Percentiles rank a stretch among this genome's conserved stretches.
phyloP scores from a whole-genome alignment of 1,140 invertebrate species.

The Danaus plexippus region DNA sequence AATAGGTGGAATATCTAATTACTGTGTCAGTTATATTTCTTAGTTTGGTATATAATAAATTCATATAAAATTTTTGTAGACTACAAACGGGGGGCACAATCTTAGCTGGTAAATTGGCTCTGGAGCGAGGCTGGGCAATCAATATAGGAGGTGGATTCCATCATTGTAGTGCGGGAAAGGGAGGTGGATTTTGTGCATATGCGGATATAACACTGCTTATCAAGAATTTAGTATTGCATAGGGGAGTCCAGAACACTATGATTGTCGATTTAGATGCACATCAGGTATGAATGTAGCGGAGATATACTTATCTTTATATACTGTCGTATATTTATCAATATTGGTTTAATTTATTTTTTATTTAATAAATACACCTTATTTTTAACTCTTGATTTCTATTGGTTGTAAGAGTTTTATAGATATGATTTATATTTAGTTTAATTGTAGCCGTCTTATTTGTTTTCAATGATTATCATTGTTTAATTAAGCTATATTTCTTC shows the following conservation, averaged over 20 bases:
- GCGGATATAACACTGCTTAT: conserved; percentile 89
- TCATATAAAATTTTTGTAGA: conserved; percentile 43
- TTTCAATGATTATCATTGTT: conserved; percentile 3
- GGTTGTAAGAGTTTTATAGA: no score
- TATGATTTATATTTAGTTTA: no score
- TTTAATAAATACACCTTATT: no score
- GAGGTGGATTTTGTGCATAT: conserved; percentile 91
- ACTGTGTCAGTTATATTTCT: no score
- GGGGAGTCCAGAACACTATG: conserved; percentile 78
- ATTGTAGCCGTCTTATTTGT: no score
- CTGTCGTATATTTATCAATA: no score
- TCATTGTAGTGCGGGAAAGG: conserved; percentile 81
- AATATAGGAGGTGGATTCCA: conserved; percentile 94
- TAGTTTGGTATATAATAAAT: neutral
- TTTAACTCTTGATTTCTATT: no score
- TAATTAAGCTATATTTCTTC: conserved; percentile 32
- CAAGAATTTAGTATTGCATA: conserved; percentile 74
- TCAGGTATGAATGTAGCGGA: conserved; percentile 44
- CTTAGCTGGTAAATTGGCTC: conserved; percentile 83
- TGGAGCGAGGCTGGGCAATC: conserved; percentile 88
- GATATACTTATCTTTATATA: neutral
- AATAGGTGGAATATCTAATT: no score
- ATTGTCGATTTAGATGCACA: conserved; percentile 93
- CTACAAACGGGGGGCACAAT: conserved; percentile 88
- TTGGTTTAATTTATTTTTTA: no score